Percentiles rank a stretch among this genome's conserved stretches.
Evolutionary conservation across 1,140 invertebrate species (phyloP).

Genomic region (Geopemphigus sp.): DNA sequence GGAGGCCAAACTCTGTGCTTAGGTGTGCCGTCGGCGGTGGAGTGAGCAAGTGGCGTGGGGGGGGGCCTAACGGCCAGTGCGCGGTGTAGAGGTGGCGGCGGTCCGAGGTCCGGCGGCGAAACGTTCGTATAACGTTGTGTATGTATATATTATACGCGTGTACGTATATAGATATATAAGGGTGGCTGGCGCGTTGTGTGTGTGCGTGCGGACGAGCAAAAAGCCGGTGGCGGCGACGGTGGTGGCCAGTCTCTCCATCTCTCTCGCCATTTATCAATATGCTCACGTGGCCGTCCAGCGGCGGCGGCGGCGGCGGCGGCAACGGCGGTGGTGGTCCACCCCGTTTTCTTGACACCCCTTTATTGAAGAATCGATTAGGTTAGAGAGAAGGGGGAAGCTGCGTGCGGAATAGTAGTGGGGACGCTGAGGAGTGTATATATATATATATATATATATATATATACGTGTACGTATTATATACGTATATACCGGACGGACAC

Average conservation of each 20-base stretch:
- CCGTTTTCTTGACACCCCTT: constrained; percentile 50
- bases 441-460: not conserved
- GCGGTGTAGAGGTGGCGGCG: not conserved
- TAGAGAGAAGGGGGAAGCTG: constrained; percentile 42
- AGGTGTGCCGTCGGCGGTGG: not conserved
- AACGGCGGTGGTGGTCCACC: constrained; percentile 30
- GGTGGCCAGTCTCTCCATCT: constrained; percentile 44
- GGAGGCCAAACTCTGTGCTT: not conserved
- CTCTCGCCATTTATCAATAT: constrained; percentile 49
- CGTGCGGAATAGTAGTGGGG: not conserved
- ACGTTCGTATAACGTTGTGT: constrained; percentile 23
- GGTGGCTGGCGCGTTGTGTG: not conserved
- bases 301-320: constrained; percentile 33
- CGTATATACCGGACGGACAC: not conserved
- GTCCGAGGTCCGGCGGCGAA: constrained; percentile 42
- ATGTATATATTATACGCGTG: not conserved
- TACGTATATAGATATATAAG: constrained; percentile 4
- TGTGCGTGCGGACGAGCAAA: constrained; percentile 22
- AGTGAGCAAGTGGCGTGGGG: not conserved
- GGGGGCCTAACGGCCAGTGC: constrained; percentile 6
- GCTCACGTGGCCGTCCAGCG: constrained; percentile 46
- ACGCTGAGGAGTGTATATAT: constrained; percentile 7
- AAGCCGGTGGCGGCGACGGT: constrained; percentile 30
- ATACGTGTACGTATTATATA: constrained; percentile 14
- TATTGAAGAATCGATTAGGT: constrained; percentile 50